Evolutionary conservation across 2,888 invertebrate genomes (phyloP), one percentile per base, ranked within the genome.

Genomic region (Lochmaea capreae): DNA sequence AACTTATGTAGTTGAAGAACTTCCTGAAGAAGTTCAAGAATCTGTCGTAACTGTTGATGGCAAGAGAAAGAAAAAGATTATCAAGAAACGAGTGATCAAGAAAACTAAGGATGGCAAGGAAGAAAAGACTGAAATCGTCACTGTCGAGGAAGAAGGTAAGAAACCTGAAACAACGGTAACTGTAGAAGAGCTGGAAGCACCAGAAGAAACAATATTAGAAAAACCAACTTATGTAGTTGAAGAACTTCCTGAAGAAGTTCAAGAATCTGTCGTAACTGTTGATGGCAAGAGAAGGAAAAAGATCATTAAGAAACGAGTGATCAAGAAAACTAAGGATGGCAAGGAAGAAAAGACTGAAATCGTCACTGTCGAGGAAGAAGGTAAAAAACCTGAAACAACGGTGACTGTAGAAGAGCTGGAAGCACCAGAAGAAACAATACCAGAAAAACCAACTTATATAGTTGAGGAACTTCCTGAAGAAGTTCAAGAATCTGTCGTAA

Each of bases 401-500:
- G 82, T 85, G 22, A 78, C 78, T 66, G 83, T 84, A 9, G 73
- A 79, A 67, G 81, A 76, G 66, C 65, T 77, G 26, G 78, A 71
- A 67, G 73, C 67, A 16, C 79, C 82, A 33, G 71, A 65, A 58
- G 71, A 65, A 63, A 43, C n/a, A 22, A 5, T 26, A 12, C 54
- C 57, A 3, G 74, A 80, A 72, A 74, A 81, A 72, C 77, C 80
- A 4, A 77, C 80, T 57, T 79, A 77, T 61, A 80, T 63, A 71
- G 83, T 87, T 82, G 78, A 79, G 14, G 87, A 86, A 82, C 83
- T 87, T 39, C 81, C 84, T 76, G 85, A 87, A 2, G 86, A 87
- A 83, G 83, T 81, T 3, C 86, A 77, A 22, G 73, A 83, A 33
- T 78, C 84, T 73, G 78, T 84, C 6, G 71, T 77, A 49, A 75